Base-by-base conservation (phyloP, 2,797 vertebrate species). In the Gorsachius magnificus region DNA sequence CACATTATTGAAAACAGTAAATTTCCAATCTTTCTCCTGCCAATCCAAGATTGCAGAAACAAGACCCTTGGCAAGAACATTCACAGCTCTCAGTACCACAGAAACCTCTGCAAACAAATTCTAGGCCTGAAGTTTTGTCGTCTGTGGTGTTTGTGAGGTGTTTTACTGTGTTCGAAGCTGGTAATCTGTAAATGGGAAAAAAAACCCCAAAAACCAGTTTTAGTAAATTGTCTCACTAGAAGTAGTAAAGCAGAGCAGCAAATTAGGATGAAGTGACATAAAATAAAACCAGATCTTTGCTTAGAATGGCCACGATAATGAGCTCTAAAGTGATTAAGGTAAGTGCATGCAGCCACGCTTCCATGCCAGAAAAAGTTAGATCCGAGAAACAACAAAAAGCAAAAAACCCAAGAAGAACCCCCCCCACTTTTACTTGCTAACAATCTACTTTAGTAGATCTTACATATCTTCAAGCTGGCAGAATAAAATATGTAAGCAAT, bases 141-240 rank as follows among this genome's bases (percentile, higher is more conserved):
- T 46, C 93, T 84, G 88, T 86, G 91, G 83, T 33, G 76, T 71
- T 22, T 15, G n/a, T 0, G 13, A 61, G 51, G 50, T 29, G 85
- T 21, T 64, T 61, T 96, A 98, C 71, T 98, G 97, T 3, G 97
- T 98, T 71, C 97, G 93, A 26, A 98, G 97, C 76, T 98, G 97
- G 86, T 98, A 98, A 79, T 98, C 97, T 98, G 96, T 3, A 58
- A 93, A 80, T 33, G 8, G 22, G 9, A 11, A 38, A 21, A 71
- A 20, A n/a, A 53, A 8, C 12, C 0, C 8, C 13, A 12, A 60
- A 61, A 4, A 2, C 1, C 1, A 68, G n/a, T 11, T 68, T 76
- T 41, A 83, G 18, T 12, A 3, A 64, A 21, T 21, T 45, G 11
- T 20, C 36, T 58, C 26, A 18, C n/a, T 81, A 7, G 20, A 33